A percentile compares a stretch with the other conserved stretches of the same genome.
Conservation (phyloP, 2,888 invertebrate species). For the Tiliacea citrago region DNA sequence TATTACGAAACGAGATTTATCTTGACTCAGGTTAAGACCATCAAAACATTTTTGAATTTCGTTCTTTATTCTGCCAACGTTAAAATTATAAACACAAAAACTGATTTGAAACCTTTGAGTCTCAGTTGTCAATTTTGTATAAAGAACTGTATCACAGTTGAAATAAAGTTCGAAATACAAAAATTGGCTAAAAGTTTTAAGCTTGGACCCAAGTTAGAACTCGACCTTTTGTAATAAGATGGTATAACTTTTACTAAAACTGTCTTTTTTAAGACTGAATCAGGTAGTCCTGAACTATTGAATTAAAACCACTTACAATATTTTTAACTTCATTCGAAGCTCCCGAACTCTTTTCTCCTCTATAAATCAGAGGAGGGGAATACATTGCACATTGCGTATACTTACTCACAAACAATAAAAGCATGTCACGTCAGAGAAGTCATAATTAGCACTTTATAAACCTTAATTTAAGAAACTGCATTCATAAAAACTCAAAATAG, state of each 20-base stretch:
- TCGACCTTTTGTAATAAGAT: background rate
- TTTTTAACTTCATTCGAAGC: background rate
- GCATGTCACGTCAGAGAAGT: background rate
- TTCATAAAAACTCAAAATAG: background rate
- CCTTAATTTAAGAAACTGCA: background rate
- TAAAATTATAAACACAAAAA: background rate
- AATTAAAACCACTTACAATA: background rate
- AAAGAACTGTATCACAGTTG: background rate
- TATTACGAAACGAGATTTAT: background rate
- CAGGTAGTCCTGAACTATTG: background rate
- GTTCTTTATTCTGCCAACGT: too few relatives aligned
- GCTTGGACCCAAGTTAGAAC: background rate
- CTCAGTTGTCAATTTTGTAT: background rate
- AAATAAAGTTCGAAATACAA: background rate
- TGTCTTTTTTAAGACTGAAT: background rate
- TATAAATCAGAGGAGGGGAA: constrained; percentile 1
- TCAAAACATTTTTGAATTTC: background rate
- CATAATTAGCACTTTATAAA: background rate
- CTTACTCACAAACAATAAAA: background rate
- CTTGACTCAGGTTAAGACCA: background rate
- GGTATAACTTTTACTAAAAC: background rate
- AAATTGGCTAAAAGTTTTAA: too few relatives aligned
- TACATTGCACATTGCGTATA: background rate
- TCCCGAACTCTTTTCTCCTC: background rate
- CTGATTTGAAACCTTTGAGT: background rate